Percentiles rank a stretch among this genome's conserved stretches.
phyloP scores from a whole-genome alignment of 2,797 vertebrate species.

The Sarcophilus harrisii region DNA sequence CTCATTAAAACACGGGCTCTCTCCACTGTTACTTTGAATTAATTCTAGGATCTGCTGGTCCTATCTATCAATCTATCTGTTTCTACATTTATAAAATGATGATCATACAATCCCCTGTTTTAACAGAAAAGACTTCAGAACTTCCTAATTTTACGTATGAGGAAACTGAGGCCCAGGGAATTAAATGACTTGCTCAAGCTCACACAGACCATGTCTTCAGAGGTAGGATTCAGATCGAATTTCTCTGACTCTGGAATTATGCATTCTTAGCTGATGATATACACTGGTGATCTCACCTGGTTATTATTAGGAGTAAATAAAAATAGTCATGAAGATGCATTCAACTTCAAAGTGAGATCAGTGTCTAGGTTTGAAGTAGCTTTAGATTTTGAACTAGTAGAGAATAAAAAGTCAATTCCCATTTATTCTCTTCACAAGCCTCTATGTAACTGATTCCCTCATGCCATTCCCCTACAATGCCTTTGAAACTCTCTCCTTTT shows the following conservation, averaged over 20 bases:
- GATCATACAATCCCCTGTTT: no score
- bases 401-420: not conserved
- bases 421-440: not conserved
- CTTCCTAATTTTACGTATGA: not conserved
- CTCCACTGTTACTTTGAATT: no score
- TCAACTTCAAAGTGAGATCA: not conserved
- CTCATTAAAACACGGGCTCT: not conserved
- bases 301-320: not conserved
- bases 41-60: no score
- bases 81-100: not conserved
- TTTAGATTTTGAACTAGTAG: not conserved
- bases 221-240: not conserved
- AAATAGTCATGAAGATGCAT: not conserved
- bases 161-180: not conserved
- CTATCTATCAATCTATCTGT: not conserved
- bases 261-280: not conserved
- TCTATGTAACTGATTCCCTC: not conserved
- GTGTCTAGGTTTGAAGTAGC: not conserved
- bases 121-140: not conserved
- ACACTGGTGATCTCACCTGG: not conserved
- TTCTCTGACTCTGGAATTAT: not conserved
- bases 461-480: fast-evolving
- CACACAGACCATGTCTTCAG: not conserved
- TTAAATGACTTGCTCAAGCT: not conserved
- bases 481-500: not conserved